phyloP scores from a whole-genome alignment of 2,113 vertebrate genomes.

The Gnathonemus echidnorhynchus region DNA sequence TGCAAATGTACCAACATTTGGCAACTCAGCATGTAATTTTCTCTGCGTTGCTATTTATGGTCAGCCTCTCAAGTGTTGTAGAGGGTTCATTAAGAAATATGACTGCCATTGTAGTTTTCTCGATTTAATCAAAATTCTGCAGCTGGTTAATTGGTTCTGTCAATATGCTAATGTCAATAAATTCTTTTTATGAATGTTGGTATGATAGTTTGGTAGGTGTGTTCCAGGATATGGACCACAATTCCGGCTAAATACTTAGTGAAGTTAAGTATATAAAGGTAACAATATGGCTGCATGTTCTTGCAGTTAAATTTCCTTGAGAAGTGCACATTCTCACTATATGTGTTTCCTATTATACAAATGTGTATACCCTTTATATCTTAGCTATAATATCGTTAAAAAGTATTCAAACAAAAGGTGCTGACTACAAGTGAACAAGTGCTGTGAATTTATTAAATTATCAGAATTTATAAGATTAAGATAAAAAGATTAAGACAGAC shows the following conservation, averaged over 20 bases:
- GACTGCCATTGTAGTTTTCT: not conserved
- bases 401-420: not conserved
- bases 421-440: not conserved
- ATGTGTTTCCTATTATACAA: not conserved
- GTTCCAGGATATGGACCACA: not conserved
- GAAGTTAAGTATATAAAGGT: not conserved
- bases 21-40: not conserved
- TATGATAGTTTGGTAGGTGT: not conserved
- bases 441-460: not conserved
- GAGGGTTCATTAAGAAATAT: not conserved
- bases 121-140: not conserved
- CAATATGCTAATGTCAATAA: not conserved
- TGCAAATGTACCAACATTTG: not conserved
- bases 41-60: not conserved
- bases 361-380: not conserved
- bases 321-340: too few species aligned
- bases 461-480: not conserved
- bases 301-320: not conserved
- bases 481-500: not conserved
- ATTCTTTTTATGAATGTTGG: not conserved
- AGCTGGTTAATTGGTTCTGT: not conserved
- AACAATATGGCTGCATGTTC: not conserved
- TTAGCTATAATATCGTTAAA: not conserved
- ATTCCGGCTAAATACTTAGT: not conserved
- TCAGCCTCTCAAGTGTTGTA: not conserved